Evolutionary conservation across 1,140 invertebrate genomes (phyloP).

Genomic region (Papilio polytes): DNA sequence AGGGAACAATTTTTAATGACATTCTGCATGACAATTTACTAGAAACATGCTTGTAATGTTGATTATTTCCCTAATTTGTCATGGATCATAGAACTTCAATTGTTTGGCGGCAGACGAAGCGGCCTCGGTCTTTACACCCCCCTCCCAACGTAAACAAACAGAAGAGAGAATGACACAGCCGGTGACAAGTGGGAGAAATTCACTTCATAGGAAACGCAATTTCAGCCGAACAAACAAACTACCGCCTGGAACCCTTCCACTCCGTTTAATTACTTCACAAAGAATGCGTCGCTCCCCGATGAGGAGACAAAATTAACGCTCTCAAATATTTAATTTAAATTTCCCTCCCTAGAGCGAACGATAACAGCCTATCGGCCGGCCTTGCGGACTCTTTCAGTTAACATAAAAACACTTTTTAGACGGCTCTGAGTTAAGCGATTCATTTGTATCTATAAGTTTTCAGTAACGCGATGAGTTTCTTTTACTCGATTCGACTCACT

Average conservation of each 20-base stretch:
- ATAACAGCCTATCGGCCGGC: constrained; percentile 71
- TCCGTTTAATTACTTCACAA: constrained; percentile 82
- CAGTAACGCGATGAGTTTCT: constrained; percentile 55
- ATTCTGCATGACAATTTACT: neutral
- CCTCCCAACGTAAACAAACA: constrained; percentile 54
- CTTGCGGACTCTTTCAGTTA: constrained; percentile 58
- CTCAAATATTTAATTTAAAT: constrained; percentile 84
- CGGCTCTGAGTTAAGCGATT: constrained; percentile 62
- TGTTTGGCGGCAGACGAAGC: neutral
- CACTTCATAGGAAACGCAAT: constrained; percentile 75
- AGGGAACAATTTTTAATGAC: neutral
- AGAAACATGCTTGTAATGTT: neutral
- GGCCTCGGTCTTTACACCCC: neutral
- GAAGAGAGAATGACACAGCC: constrained; percentile 48
- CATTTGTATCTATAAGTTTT: constrained; percentile 66
- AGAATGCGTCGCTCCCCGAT: constrained; percentile 81
- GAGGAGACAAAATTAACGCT: constrained; percentile 83
- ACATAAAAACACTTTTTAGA: constrained; percentile 68
- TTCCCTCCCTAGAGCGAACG: constrained; percentile 78
- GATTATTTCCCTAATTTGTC: neutral
- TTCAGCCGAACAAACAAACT: constrained; percentile 77
- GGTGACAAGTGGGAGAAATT: constrained; percentile 65
- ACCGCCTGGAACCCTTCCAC: constrained; percentile 77
- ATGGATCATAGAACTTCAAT: constrained; percentile 12
- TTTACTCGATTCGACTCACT: constrained; percentile 55